These are phyloP conservation scores for Zaprionus gabonicus DNA, from an alignment of 1,140 invertebrate genomes.

Conservation along the genomic window DNA sequence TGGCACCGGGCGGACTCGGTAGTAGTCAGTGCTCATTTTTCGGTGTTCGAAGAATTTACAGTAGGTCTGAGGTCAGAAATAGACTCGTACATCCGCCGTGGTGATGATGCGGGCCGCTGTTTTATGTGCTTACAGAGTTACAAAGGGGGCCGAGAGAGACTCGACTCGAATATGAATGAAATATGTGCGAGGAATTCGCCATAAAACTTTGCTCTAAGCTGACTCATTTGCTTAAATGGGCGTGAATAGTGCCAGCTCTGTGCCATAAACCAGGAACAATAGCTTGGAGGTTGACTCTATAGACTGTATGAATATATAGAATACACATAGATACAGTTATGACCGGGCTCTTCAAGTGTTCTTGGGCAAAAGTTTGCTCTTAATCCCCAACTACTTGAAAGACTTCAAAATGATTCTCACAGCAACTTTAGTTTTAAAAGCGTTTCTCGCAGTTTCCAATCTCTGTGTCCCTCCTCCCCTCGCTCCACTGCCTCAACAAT, in stretches of 20 bases:
- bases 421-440: slow-evolving; percentile 36
- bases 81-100: slow-evolving; percentile 3
- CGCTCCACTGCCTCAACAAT: slow-evolving; percentile 34
- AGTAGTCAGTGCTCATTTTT: slow-evolving; percentile 9
- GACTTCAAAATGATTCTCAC: slow-evolving; percentile 8
- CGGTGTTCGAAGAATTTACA: slow-evolving; percentile 54
- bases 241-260: slow-evolving; percentile 20
- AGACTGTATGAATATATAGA: background rate
- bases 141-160: slow-evolving; percentile 25
- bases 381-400: slow-evolving; percentile 6
- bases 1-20: slow-evolving; percentile 14
- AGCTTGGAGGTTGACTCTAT: background rate
- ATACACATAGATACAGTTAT: background rate
- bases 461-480: background rate
- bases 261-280: slow-evolving; percentile 15
- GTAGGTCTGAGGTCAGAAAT: slow-evolving; percentile 15
- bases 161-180: slow-evolving; percentile 52
- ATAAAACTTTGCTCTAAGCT: slow-evolving; percentile 51
- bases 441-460: slow-evolving; percentile 22
- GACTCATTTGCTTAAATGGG: slow-evolving; percentile 51
- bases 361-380: background rate
- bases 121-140: slow-evolving; percentile 61
- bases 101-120: slow-evolving; percentile 56
- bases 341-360: background rate
- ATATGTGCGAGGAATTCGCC: slow-evolving; percentile 44